Evolutionary conservation across 30 jellyfish, hydroid and myxozoan species (phyloP), one percentile per base, ranked within the genome.

Genomic region (Aurelia coerulea): DNA sequence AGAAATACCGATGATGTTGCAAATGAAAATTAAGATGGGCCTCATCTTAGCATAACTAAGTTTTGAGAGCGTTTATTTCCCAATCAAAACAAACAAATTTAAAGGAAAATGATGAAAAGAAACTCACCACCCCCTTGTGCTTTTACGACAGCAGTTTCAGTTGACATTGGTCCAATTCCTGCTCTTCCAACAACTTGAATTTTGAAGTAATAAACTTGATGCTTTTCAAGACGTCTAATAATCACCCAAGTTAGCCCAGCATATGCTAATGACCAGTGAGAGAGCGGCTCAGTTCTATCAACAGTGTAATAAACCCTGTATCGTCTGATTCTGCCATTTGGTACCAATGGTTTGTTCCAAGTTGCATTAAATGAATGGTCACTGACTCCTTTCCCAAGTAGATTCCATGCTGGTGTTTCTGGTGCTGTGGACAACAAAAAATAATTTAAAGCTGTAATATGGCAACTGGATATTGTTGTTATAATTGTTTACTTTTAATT

Each of bases 161-260:
- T 66, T 18, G 98, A 87, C 69, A 95, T 74, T 16, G 99, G 99
- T 14, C 99, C 97, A 19, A 50, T 69, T 23, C 96, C 95, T 16
- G 49, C 84, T 18, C 62, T 35, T 1, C 99, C 96, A 53, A 85
- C 90, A 18, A 90, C 86, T 46, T 78, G 99, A 34, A 95, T 80
- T 66, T 76, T 89, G 86, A 86, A 95, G 82, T 95, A 90, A 56
- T 86, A 86, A 15, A 89, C 92, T 49, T 50, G 78, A 9, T 56
- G 76, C 53, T 42, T 39, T 54, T 74, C 81, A 15, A 75, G 76
- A 33, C 83, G 80, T 65, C 90, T 41, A 63, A 95, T 68, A 37
- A 76, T 81, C 69, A 79, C 74, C 85, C 87, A 66, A 5, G 56
- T 62, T 73, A 32, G 68, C 10, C 84, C 92, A 60, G 97, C 87